These are phyloP conservation scores for Eristalinus sepulchralis DNA, from an alignment of 2,888 invertebrate species.

Conservation along the genomic window DNA sequence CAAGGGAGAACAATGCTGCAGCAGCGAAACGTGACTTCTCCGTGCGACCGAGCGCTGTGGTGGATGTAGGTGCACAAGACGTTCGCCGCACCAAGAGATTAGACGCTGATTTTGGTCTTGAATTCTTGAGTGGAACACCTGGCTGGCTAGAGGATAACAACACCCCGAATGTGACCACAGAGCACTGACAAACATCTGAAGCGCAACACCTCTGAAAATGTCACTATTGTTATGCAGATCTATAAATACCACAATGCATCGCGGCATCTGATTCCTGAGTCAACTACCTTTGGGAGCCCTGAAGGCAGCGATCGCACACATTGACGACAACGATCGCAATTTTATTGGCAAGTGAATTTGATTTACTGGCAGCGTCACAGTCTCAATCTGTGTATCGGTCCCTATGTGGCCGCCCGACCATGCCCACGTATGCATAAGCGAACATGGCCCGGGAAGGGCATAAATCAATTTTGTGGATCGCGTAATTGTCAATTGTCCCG, in stretches of 20 bases:
- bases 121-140: slow-evolving; percentile 52
- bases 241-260: slow-evolving; percentile 26
- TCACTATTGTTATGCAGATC: slow-evolving; percentile 51
- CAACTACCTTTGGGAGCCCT: slow-evolving; percentile 31
- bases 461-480: slow-evolving; percentile 50
- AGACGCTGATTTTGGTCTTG: slow-evolving; percentile 41
- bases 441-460: slow-evolving; percentile 12
- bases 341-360: slow-evolving; percentile 54
- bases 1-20: slow-evolving; percentile 47
- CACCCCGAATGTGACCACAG: slow-evolving; percentile 24
- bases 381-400: neutral
- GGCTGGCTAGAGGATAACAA: slow-evolving; percentile 16
- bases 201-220: slow-evolving; percentile 4
- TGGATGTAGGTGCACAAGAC: neutral
- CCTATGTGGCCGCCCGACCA: neutral
- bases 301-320: neutral
- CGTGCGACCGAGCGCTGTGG: neutral
- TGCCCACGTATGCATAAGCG: slow-evolving; percentile 12
- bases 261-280: slow-evolving; percentile 37
- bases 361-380: slow-evolving; percentile 33
- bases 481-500: slow-evolving; percentile 27
- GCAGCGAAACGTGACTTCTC: slow-evolving; percentile 48
- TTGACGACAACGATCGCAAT: slow-evolving; percentile 17
- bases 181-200: slow-evolving; percentile 10
- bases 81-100: slow-evolving; percentile 14